Evolutionary conservation across 2,888 invertebrate genomes (phyloP).

Genomic region (Hydriomena furcata): DNA sequence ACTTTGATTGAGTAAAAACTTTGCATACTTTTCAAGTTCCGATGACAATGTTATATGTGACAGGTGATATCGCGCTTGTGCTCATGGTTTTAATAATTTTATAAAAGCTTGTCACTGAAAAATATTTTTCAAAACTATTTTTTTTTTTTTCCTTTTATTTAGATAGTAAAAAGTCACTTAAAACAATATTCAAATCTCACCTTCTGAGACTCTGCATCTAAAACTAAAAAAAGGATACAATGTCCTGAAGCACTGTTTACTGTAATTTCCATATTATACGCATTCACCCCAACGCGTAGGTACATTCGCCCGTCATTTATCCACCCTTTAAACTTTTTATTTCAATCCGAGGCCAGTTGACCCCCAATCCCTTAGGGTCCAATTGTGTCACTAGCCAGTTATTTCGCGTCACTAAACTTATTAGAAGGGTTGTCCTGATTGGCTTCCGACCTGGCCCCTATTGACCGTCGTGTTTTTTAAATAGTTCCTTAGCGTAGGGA

Average conservation of each 20-base stretch:
- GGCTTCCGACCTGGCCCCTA: slow-evolving; percentile 40
- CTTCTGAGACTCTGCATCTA: slow-evolving; percentile 2
- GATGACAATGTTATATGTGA: no score
- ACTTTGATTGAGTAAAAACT: no score
- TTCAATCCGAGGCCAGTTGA: slow-evolving; percentile 33
- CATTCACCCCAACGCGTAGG: slow-evolving; percentile 13
- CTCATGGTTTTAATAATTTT: no score
- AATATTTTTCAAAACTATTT: no score
- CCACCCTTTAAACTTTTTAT: slow-evolving; percentile 41
- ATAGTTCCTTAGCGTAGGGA: slow-evolving; percentile 34
- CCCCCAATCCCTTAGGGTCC: slow-evolving; percentile 35
- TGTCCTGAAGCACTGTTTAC: slow-evolving; percentile 21
- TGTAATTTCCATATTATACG: slow-evolving; percentile 28
- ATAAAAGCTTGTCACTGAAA: no score
- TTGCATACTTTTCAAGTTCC: no score
- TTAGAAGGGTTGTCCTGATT: slow-evolving; percentile 43
- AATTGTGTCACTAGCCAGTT: slow-evolving; percentile 42
- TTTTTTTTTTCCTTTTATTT: neutral
- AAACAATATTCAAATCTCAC: neutral
- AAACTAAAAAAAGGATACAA: slow-evolving; percentile 20
- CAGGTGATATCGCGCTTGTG: no score
- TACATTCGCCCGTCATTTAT: slow-evolving; percentile 29
- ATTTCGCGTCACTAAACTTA: slow-evolving; percentile 45
- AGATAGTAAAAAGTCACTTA: neutral
- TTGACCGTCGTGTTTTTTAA: slow-evolving; percentile 40